A percentile compares a stretch with the other conserved stretches of the same genome.
Evolutionary conservation across 2,888 invertebrate species (phyloP).

Genomic region (Hemicrepidius hirtus): DNA sequence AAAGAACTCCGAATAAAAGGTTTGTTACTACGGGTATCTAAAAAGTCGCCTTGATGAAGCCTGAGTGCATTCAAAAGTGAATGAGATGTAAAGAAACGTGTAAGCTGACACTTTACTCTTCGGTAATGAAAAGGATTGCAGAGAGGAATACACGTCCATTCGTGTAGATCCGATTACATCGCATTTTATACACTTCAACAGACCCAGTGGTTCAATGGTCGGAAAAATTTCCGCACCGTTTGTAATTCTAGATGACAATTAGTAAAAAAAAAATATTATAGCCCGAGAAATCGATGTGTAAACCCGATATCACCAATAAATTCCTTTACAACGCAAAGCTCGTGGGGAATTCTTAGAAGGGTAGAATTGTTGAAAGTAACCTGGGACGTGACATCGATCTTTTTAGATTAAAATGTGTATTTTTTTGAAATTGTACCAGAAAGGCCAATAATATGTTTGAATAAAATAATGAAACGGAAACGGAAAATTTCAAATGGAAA

Average conservation of each 20-base stretch:
- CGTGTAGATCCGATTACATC: slow-evolving; percentile 17
- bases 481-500: too few species aligned
- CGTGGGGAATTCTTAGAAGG: slow-evolving; percentile 7
- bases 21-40: slow-evolving; percentile 13
- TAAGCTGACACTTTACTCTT: slow-evolving; percentile 35
- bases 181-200: slow-evolving; percentile 22
- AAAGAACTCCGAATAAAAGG: neutral
- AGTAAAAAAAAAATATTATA: neutral
- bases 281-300: neutral
- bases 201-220: slow-evolving; percentile 11
- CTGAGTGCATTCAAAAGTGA: slow-evolving; percentile 39
- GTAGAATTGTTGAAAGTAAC: neutral
- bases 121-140: slow-evolving; percentile 32
- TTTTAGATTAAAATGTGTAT: slow-evolving; percentile 12
- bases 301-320: neutral
- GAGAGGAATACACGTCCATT: slow-evolving; percentile 4
- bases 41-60: slow-evolving; percentile 36
- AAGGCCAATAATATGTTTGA: neutral
- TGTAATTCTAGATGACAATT: slow-evolving; percentile 10
- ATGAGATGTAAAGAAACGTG: slow-evolving; percentile 24
- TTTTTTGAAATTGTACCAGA: slow-evolving; percentile 14
- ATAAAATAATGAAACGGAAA: too few species aligned
- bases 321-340: too few species aligned
- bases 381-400: slow-evolving; percentile 25
- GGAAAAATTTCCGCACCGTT: slow-evolving; percentile 23